phyloP scores from a whole-genome alignment of 35 echinoderm and acorn worm species.

The Anneissia japonica region DNA sequence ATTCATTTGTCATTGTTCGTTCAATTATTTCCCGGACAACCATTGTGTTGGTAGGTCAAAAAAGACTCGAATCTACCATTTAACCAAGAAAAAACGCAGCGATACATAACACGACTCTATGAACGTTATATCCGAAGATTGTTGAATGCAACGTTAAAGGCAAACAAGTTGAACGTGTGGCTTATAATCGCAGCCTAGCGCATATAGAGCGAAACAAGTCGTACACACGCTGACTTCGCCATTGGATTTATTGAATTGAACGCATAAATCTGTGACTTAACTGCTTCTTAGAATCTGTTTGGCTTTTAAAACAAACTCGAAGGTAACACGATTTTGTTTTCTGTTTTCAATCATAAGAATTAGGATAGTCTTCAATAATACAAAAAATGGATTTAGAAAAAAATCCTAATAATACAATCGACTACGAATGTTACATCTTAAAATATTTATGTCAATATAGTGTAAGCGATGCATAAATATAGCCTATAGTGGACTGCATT shows the following conservation, averaged over 20 bases:
- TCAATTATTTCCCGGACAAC: not conserved
- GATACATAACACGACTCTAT: not conserved
- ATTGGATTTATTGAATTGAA: not conserved
- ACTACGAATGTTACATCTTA: too few relatives aligned
- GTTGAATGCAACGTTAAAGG: not conserved
- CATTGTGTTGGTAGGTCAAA: not conserved
- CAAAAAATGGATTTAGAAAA: too few relatives aligned
- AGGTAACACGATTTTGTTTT: not conserved
- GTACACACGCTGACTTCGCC: not conserved
- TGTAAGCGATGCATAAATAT: too few relatives aligned
- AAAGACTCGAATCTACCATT: too few relatives aligned
- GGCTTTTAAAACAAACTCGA: not conserved
- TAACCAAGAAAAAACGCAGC: not conserved
- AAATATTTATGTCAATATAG: too few relatives aligned
- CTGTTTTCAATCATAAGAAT: not conserved
- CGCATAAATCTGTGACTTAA: not conserved
- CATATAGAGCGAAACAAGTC: not conserved
- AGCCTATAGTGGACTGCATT: too few relatives aligned
- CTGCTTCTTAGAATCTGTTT: not conserved
- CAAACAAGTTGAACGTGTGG: not conserved
- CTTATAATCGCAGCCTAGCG: not conserved
- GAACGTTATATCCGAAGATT: not conserved
- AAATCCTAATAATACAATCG: too few relatives aligned
- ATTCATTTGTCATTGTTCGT: not conserved
- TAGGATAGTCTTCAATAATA: too few relatives aligned